These are phyloP conservation scores for Chironomus striatipennis DNA, from an alignment of 1,140 invertebrate genomes.

Conservation along the genomic window DNA sequence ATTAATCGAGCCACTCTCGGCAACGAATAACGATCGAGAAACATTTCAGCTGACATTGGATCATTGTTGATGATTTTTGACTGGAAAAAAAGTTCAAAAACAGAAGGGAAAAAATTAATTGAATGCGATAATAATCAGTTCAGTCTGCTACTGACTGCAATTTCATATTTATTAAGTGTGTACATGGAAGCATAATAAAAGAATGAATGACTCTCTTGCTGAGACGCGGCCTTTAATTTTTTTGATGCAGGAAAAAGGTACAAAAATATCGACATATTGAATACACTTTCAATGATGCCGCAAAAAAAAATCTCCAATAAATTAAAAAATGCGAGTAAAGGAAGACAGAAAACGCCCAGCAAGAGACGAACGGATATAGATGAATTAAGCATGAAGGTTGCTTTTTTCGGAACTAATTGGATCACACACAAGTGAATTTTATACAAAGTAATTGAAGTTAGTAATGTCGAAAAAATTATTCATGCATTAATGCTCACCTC, in stretches of 20 bases:
- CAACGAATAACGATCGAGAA: conserved; percentile 47
- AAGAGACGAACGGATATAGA: background rate
- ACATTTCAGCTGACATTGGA: conserved; percentile 37
- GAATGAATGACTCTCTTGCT: background rate
- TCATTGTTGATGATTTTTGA: conserved; percentile 30
- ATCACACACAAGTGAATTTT: background rate
- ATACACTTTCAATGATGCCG: too few relatives aligned
- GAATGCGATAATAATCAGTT: background rate
- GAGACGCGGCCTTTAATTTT: background rate
- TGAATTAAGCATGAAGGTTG: background rate
- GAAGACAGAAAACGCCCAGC: background rate
- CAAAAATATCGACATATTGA: background rate
- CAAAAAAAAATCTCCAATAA: background rate
- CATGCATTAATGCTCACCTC: conserved; percentile 31
- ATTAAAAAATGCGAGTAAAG: background rate
- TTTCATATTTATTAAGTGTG: background rate
- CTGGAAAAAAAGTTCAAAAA: conserved; percentile 25
- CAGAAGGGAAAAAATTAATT: background rate
- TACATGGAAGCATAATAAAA: background rate
- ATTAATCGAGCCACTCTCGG: conserved; percentile 46
- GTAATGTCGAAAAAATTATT: conserved; percentile 6
- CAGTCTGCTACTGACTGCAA: background rate
- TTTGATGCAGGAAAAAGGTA: background rate
- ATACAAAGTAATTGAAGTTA: background rate
- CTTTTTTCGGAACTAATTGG: background rate